These are phyloP conservation scores for Todiramphus saurophagus DNA, from an alignment of 2,113 vertebrate genomes.

Conservation along the genomic window DNA sequence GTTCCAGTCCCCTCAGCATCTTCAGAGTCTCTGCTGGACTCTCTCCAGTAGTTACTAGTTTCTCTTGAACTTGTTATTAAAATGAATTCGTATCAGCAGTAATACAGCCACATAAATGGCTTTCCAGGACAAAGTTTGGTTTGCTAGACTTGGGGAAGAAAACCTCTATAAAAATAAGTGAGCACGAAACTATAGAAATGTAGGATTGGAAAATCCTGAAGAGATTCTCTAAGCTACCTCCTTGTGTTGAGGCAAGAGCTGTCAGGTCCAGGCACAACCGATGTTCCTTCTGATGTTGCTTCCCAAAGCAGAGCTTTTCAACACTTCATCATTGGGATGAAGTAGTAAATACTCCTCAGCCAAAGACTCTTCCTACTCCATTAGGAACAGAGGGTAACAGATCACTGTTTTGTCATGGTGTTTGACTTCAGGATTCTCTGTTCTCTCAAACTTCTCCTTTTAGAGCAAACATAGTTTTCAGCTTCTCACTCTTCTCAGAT, in stretches of 20 bases:
- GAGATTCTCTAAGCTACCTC: not conserved
- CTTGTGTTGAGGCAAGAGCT: not conserved
- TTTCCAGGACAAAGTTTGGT: not conserved
- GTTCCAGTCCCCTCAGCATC: not conserved
- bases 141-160: not conserved
- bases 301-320: slow-evolving; percentile 5
- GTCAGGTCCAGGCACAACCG: not conserved
- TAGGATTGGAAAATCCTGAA: not conserved
- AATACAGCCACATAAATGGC: not conserved
- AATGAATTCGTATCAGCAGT: not conserved
- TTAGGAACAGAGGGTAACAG: not conserved
- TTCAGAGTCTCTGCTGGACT: no score
- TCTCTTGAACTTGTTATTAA: not conserved
- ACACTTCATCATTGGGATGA: not conserved
- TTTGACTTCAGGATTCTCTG: not conserved
- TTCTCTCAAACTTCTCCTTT: not conserved
- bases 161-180: not conserved
- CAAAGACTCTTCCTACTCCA: not conserved
- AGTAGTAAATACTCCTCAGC: not conserved
- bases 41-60: no score
- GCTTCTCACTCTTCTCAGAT: not conserved
- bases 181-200: not conserved
- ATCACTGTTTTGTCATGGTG: fast-evolving
- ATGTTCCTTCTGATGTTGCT: not conserved
- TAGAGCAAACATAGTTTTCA: not conserved